Evolutionary conservation across 2,797 vertebrate species (phyloP).

Genomic region (Paratrypauchen microcephalus): DNA sequence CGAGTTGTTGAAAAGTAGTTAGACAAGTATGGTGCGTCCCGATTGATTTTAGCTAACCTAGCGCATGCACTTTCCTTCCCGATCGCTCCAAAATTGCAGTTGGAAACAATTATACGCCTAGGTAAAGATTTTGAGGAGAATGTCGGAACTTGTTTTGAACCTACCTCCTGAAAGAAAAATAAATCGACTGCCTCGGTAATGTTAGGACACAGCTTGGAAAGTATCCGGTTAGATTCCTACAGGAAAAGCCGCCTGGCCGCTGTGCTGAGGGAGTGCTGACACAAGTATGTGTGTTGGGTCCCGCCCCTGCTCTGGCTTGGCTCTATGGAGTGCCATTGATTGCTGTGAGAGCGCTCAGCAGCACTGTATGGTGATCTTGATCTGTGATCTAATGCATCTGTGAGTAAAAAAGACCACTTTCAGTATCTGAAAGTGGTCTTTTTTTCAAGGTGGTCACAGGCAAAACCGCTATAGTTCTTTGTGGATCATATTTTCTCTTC

Average conservation of each 20-base stretch:
- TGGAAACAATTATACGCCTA: fast-evolving
- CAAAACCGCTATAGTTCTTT: not conserved
- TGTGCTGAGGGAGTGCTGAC: constrained; percentile 42
- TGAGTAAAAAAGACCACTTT: not conserved
- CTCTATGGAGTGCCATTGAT: constrained; percentile 34
- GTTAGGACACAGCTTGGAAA: constrained; percentile 44
- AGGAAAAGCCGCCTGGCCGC: constrained; percentile 49
- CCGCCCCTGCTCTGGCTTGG: constrained; percentile 47
- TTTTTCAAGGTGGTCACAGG: too few species aligned
- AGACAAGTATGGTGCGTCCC: constrained; percentile 33
- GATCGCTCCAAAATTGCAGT: constrained; percentile 20
- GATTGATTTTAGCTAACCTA: constrained; percentile 70
- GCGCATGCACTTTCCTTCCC: constrained; percentile 64
- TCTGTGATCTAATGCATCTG: not conserved
- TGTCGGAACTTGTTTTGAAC: constrained; percentile 22
- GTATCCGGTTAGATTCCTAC: constrained; percentile 50
- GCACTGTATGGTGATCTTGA: not conserved
- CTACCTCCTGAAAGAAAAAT: constrained; percentile 71
- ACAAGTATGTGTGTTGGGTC: constrained; percentile 38
- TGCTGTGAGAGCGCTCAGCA: too few species aligned
- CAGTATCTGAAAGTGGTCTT: not conserved
- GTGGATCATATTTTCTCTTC: not conserved
- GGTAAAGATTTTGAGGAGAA: not conserved
- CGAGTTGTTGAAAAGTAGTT: constrained; percentile 35
- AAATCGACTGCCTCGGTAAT: constrained; percentile 60